A percentile compares a stretch with the other conserved stretches of the same genome.
Evolutionary conservation across 2,797 vertebrate genomes (phyloP).

Genomic region (Intellagama lesueurii): DNA sequence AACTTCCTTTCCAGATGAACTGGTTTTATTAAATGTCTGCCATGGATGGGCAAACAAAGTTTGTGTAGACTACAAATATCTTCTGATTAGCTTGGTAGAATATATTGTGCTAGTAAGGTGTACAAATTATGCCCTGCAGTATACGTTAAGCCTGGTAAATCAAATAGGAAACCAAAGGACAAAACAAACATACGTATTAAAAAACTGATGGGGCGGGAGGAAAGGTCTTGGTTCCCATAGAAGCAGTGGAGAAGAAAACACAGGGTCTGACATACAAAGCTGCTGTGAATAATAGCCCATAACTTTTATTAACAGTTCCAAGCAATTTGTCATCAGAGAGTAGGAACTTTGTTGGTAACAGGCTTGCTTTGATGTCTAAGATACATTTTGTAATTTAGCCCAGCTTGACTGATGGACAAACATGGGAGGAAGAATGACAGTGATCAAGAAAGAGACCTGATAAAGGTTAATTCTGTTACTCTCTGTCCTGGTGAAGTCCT

Average conservation of each 20-base stretch:
- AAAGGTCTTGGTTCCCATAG: constrained; percentile 24
- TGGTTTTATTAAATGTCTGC: constrained; percentile 80
- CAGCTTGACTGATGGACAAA: not conserved
- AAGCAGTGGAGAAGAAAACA: not conserved
- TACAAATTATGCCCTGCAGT: constrained; percentile 68
- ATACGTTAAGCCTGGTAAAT: constrained; percentile 59
- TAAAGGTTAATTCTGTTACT: not conserved
- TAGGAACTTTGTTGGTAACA: not conserved
- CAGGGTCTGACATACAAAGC: not conserved
- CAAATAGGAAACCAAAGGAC: constrained; percentile 6
- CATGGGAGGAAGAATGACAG: not conserved
- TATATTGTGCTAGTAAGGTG: constrained; percentile 72
- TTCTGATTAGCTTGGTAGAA: constrained; percentile 72
- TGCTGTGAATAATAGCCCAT: not conserved
- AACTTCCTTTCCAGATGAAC: constrained; percentile 81
- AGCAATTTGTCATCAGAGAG: not conserved
- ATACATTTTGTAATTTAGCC: not conserved
- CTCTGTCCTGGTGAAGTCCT: not conserved
- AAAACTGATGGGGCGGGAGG: constrained; percentile 43
- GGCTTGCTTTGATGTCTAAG: not conserved
- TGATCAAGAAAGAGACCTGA: not conserved
- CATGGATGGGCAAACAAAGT: constrained; percentile 80
- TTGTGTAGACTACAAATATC: constrained; percentile 78
- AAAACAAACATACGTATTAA: not conserved
- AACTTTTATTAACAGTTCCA: not conserved